Percentiles rank a stretch among this genome's conserved stretches.
These are phyloP conservation scores for Drosophila hydei DNA, from an alignment of 1,140 invertebrate genomes.

Conservation along the genomic window DNA sequence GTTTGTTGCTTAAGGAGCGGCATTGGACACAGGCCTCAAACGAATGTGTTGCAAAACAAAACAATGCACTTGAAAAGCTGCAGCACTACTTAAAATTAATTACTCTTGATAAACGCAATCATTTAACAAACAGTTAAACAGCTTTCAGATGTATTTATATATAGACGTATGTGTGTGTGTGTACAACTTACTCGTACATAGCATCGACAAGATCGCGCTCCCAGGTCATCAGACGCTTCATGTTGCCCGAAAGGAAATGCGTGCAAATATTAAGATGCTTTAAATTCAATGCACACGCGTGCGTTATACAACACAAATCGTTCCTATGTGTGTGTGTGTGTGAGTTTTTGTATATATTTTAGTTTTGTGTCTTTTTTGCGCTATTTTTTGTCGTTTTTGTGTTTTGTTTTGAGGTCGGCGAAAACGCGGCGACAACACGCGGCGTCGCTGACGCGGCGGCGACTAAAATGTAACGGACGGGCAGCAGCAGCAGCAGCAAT, in stretches of 20 bases:
- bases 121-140: constrained; percentile 36
- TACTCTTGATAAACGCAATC: constrained; percentile 54
- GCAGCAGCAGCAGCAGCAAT: constrained; percentile 42
- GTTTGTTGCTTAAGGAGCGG: constrained; percentile 51
- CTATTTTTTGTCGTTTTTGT: constrained; percentile 3
- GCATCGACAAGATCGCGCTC: constrained; percentile 83
- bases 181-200: constrained; percentile 80
- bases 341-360: constrained; percentile 36
- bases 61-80: constrained; percentile 71
- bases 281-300: constrained; percentile 52
- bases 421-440: constrained; percentile 59
- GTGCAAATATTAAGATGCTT: constrained; percentile 37
- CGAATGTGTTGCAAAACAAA: constrained; percentile 35
- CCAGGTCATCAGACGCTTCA: constrained; percentile 83
- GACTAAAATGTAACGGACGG: constrained; percentile 65
- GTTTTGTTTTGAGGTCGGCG: constrained; percentile 52
- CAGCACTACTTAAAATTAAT: constrained; percentile 36
- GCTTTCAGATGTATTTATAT: constrained; percentile 14
- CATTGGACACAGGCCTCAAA: constrained; percentile 17
- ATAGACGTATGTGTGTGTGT: constrained; percentile 35
- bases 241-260: constrained; percentile 61
- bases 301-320: constrained; percentile 51
- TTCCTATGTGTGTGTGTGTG: not conserved
- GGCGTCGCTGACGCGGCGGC: constrained; percentile 55
- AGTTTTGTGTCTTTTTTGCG: constrained; percentile 49